Evolutionary conservation across 2,797 vertebrate genomes (phyloP).

Genomic region (Ctenopoma kingsleyae): DNA sequence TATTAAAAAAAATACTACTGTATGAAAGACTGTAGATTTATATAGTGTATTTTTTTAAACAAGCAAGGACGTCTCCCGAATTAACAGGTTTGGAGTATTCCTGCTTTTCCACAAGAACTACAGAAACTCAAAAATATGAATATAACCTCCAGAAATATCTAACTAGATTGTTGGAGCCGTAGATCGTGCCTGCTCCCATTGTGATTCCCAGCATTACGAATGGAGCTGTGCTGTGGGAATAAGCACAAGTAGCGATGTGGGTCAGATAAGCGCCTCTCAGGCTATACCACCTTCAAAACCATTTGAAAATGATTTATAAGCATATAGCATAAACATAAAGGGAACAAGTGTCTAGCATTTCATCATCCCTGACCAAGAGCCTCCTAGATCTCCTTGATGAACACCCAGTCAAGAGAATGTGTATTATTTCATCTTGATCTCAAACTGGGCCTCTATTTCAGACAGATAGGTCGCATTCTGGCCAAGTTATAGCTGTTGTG

Average conservation of each 20-base stretch:
- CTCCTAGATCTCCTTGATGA: conserved; percentile 70
- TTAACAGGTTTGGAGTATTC: background rate
- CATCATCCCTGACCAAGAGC: conserved; percentile 61
- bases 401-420: conserved; percentile 54
- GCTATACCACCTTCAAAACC: conserved; percentile 63
- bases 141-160: conserved; percentile 22
- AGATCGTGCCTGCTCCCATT: conserved; percentile 41
- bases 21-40: background rate
- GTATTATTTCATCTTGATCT: conserved; percentile 68
- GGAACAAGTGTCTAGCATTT: conserved; percentile 69
- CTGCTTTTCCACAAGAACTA: background rate
- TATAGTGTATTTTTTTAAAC: background rate
- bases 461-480: conserved; percentile 41
- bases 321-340: conserved; percentile 42
- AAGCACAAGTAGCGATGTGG: conserved; percentile 64
- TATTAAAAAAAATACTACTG: background rate
- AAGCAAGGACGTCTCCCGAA: background rate
- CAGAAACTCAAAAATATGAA: conserved; percentile 16
- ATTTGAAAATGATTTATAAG: conserved; percentile 74
- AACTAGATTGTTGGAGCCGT: conserved; percentile 17
- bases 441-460: conserved; percentile 59
- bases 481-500: conserved; percentile 58
- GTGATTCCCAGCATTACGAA: conserved; percentile 63
- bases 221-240: conserved; percentile 62
- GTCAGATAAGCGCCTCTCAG: conserved; percentile 68